phyloP scores from a whole-genome alignment of 2,113 vertebrate genomes.

The Glaucomys volans region DNA sequence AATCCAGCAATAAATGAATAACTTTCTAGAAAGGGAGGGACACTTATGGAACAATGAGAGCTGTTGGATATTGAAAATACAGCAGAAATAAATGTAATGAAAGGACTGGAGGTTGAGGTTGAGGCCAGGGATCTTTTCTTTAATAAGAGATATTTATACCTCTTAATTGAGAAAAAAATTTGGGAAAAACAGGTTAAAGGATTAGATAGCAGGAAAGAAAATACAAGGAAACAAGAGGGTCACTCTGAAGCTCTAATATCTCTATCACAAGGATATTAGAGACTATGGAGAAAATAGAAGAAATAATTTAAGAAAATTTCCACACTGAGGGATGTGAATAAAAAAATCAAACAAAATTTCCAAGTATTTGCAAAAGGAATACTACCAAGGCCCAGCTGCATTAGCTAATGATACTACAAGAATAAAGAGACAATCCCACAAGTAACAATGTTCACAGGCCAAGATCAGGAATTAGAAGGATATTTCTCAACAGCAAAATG shows the following conservation, averaged over 20 bases:
- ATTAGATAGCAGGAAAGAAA: not conserved
- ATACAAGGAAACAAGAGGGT: not conserved
- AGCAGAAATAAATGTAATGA: not conserved
- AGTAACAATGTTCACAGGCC: not conserved
- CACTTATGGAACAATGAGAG: not conserved
- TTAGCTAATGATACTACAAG: not conserved
- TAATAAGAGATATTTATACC: not conserved
- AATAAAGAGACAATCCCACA: not conserved
- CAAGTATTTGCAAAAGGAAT: not conserved
- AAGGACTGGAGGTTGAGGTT: not conserved
- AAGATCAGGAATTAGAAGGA: not conserved
- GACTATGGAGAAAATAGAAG: not conserved
- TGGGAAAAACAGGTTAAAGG: not conserved
- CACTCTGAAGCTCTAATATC: not conserved
- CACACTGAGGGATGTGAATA: not conserved
- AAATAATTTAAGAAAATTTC: not conserved
- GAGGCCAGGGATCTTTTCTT: not conserved
- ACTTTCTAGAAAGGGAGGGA: not conserved
- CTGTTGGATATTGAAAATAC: not conserved
- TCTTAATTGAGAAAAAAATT: not conserved
- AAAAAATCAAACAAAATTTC: not conserved
- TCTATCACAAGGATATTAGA: not conserved
- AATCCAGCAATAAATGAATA: not conserved
- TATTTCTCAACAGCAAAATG: not conserved
- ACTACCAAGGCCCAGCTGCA: not conserved